Conservation (phyloP, 2,113 vertebrate species). For the Hucho hucho region DNA sequence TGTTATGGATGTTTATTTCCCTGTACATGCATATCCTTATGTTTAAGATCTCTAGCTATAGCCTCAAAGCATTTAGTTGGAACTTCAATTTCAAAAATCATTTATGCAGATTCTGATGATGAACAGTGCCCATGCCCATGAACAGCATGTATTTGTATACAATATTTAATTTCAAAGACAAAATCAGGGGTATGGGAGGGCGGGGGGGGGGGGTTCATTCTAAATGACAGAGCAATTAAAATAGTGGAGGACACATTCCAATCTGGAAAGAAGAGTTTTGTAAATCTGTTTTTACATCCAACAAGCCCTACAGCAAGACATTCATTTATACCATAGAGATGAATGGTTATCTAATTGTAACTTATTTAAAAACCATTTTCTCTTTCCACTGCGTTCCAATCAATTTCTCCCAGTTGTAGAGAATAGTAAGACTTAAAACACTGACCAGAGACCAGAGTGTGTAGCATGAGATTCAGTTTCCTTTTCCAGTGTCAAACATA, state of each 20-base stretch:
- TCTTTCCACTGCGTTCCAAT: slow-evolving; percentile 78
- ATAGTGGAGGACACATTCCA: slow-evolving; percentile 76
- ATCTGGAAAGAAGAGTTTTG: slow-evolving; percentile 81
- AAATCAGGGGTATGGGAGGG: slow-evolving; percentile 67
- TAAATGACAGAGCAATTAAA: slow-evolving; percentile 81
- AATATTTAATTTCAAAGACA: slow-evolving; percentile 76
- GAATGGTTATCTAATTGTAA: slow-evolving; percentile 86
- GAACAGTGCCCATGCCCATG: slow-evolving; percentile 63
- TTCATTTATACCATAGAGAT: slow-evolving; percentile 83
- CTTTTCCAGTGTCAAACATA: slow-evolving; percentile 21
- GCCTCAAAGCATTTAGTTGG: slow-evolving; percentile 63
- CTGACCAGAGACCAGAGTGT: slow-evolving; percentile 50
- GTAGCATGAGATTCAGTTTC: slow-evolving; percentile 23
- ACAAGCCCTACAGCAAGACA: slow-evolving; percentile 83
- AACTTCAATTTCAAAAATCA: slow-evolving; percentile 62
- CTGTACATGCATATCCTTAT: background rate
- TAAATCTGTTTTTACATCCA: slow-evolving; percentile 85
- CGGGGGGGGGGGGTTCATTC: slow-evolving; percentile 61
- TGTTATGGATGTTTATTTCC: slow-evolving; percentile 71
- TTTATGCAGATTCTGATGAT: slow-evolving; percentile 73
- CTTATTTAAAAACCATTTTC: slow-evolving; percentile 87
- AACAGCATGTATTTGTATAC: slow-evolving; percentile 74
- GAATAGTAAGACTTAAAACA: slow-evolving; percentile 44
- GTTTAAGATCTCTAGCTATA: slow-evolving; percentile 41
- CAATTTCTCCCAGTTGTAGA: slow-evolving; percentile 71